Evolutionary conservation across 2,888 invertebrate species (phyloP), one percentile per base, ranked within the genome.

Genomic region (Lycia hirtaria): DNA sequence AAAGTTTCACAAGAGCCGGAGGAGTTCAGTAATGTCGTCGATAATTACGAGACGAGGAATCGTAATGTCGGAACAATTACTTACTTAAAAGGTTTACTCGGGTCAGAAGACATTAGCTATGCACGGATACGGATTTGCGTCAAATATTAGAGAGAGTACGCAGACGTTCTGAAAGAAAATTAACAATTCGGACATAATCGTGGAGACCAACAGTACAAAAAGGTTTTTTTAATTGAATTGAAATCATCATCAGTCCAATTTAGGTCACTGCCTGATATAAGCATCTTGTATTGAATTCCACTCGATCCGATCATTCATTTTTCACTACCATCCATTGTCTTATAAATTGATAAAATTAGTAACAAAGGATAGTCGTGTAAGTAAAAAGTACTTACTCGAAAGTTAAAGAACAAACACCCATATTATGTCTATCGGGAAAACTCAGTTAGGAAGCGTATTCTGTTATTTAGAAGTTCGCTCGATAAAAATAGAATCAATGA

Each of bases 21-120:
- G 69, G 67, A 69, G 67, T 75, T 69, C 72, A 9, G 71, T 73
- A 73, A 71, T 75, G 80, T 78, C 75, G 75, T 72, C 73, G 73
- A 79, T 83, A 82, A 83, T 84, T 80, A 81, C 78, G 70, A 68
- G 76, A 67, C 73, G 68, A 73, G 68, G 73, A 78, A 81, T 80
- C 78, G 78, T 83, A 76, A 80, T 80, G 77, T 78, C 67, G 71
- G 73, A 81, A 84, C 80, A 84, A 85, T 83, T 84, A 85, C 80
- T 59, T 71, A 68, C 72, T 69, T 64, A 72, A 77, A 71, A 77
- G 65, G 53, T 67, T 65, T 45, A 58, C 57, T 38, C 56, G 32
- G 5, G 55, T 41, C 53, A 44, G 17, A 22, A 65, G 65, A 64
- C 57, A 51, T 28, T 20, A 30, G 58, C 19, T 37, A 17, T 28